Percentiles rank a stretch among this genome's conserved stretches.
phyloP scores from a whole-genome alignment of 2,888 invertebrate species.

The Himalopsyche anomala region DNA sequence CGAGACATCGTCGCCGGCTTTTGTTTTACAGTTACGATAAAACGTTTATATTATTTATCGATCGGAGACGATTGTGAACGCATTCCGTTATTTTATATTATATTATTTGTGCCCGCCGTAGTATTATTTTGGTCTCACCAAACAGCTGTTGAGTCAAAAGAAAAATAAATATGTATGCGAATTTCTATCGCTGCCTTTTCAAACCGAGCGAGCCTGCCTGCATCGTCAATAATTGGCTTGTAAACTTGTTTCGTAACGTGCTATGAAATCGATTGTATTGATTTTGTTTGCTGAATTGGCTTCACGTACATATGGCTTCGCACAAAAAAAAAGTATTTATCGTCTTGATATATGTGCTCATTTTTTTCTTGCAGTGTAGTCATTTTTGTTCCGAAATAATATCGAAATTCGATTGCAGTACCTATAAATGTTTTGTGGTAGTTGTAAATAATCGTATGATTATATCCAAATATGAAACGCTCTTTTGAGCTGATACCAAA shows the following conservation, averaged over 20 bases:
- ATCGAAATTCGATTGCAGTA: too few species aligned
- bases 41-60: constrained; percentile 40
- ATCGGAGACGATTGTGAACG: constrained; percentile 32
- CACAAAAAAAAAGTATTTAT: background rate
- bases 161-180: constrained; percentile 27
- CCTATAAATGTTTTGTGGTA: too few species aligned
- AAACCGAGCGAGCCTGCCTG: background rate
- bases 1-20: constrained; percentile 38
- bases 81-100: constrained; percentile 18
- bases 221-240: constrained; percentile 34
- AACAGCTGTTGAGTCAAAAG: constrained; percentile 16
- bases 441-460: too few species aligned
- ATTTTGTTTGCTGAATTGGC: constrained; percentile 34
- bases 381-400: background rate
- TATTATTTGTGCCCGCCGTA: constrained; percentile 6
- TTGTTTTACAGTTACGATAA: constrained; percentile 43
- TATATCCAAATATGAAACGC: too few species aligned
- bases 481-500: too few species aligned
- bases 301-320: constrained; percentile 17
- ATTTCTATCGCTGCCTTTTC: background rate
- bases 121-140: background rate
- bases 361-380: background rate
- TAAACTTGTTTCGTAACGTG: constrained; percentile 22
- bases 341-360: background rate
- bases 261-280: constrained; percentile 33